Base-by-base conservation (phyloP, 1,140 invertebrate genomes). In the Psix sp. region DNA sequence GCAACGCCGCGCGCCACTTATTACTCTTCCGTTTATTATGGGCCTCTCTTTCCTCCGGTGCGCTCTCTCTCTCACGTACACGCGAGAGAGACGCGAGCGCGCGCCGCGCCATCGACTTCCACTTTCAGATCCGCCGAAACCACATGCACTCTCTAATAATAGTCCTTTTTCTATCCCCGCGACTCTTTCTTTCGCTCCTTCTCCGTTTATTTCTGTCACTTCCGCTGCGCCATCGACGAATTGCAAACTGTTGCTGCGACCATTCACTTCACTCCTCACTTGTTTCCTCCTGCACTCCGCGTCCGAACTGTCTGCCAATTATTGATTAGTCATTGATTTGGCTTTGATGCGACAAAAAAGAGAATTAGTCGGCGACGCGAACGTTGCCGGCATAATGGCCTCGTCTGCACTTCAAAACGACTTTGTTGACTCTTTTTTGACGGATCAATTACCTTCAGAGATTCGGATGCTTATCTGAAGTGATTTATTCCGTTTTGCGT, bases 81-180 rank as follows among this genome's bases (percentile, higher is more conserved):
- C 62, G 62, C 62, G 68, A 52, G 67, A 66, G 73, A 74, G 71
- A 71, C 60, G 33, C 35, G 36, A 29, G 18, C 35, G 36, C 57
- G 43, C 49, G 26, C 49, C 49, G 42, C 68, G 68, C 68, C 68
- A 72, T 72, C 49, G 59, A 63, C 59, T 65, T 57, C 56, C 39
- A 60, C 49, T 40, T 56, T 56, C 51, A 42, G 42, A 29, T 48
- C 36, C 4, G 24, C 60, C n/a, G 26, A 66, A 59, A 36, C 39
- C 39, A 29, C 49, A 33, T 46, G 31, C 45, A 31, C 51, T 57
- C 49, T 67, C 45, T 49, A 67, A 66, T 31, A 48, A 57, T 48
- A 48, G 18, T 11, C 20, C 29, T 9, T 24, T n/a, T n/a, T n/a
- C n/a, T n/a, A n/a, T n/a, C n/a, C n/a, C n/a, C n/a, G n/a, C n/a